Evolutionary conservation across 1,140 invertebrate genomes (phyloP).

Genomic region (Philaenus spumarius): DNA sequence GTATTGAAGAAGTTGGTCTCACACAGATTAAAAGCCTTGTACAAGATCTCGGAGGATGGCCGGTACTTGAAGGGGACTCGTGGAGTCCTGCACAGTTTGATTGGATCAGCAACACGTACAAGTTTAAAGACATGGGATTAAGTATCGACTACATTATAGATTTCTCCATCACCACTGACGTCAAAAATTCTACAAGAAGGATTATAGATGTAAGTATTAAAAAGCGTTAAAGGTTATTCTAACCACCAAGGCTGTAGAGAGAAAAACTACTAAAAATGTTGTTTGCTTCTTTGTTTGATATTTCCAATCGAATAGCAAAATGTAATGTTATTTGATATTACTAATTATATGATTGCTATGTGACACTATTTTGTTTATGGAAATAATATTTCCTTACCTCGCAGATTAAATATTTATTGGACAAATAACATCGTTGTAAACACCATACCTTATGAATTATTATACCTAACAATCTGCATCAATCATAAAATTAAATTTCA

Average conservation of each 20-base stretch:
- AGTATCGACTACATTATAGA: slow-evolving; percentile 90
- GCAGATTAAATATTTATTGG: too few species aligned
- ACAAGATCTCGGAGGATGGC: slow-evolving; percentile 81
- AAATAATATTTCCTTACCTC: too few species aligned
- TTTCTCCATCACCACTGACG: slow-evolving; percentile 80
- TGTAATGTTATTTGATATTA: too few species aligned
- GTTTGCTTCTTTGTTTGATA: slow-evolving; percentile 8
- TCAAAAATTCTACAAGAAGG: slow-evolving; percentile 81
- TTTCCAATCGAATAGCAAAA: too few species aligned
- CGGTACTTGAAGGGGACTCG: slow-evolving; percentile 65
- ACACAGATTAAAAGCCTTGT: slow-evolving; percentile 62
- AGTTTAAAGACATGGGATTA: slow-evolving; percentile 69
- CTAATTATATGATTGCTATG: too few species aligned
- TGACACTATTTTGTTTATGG: too few species aligned
- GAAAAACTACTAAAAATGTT: background rate
- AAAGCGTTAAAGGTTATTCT: background rate
- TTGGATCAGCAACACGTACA: slow-evolving; percentile 78
- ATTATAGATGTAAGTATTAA: slow-evolving; percentile 73
- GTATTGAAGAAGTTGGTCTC: slow-evolving; percentile 66
- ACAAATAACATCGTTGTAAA: too few species aligned
- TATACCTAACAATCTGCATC: too few species aligned
- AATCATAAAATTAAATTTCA: too few species aligned
- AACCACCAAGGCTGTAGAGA: too few species aligned
- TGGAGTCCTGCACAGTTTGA: slow-evolving; percentile 69
- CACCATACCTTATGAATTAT: too few species aligned